Evolutionary conservation across 1,140 invertebrate species (phyloP).

Genomic region (Lepidurus arcticus): DNA sequence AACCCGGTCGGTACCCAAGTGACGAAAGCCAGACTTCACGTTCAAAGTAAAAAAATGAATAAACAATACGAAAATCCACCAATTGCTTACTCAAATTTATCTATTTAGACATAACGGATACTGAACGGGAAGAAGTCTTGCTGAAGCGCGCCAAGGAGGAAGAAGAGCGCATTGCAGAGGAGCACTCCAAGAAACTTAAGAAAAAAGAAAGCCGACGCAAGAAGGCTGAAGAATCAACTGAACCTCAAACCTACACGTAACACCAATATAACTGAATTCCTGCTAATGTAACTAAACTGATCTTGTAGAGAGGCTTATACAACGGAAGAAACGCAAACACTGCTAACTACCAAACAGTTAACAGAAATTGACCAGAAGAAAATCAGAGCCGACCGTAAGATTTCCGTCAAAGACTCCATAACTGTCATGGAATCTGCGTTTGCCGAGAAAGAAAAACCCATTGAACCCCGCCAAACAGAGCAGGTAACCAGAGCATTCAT

Average conservation of each 20-base stretch:
- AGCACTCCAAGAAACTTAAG: conserved; percentile 49
- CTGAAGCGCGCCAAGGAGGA: conserved; percentile 45
- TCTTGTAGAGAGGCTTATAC: conserved; percentile 46
- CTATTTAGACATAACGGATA: conserved; percentile 38
- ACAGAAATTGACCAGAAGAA: conserved; percentile 38
- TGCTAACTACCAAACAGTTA: conserved; percentile 46
- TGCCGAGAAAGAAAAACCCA: conserved; percentile 53
- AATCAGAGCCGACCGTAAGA: conserved; percentile 25
- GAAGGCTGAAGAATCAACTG: conserved; percentile 43
- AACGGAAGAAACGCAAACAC: conserved; percentile 48
- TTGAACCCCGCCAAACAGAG: conserved; percentile 43
- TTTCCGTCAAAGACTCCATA: conserved; percentile 22
- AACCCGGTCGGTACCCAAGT: conserved; percentile 74
- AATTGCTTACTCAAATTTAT: background rate
- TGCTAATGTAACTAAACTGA: background rate
- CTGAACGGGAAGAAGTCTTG: conserved; percentile 46
- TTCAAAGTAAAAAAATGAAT: conserved; percentile 55
- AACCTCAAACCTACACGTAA: conserved; percentile 42
- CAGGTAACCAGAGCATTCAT: conserved; percentile 41
- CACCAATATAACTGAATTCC: background rate
- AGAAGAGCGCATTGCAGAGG: conserved; percentile 52
- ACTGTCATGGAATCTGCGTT: conserved; percentile 38
- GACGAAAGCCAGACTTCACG: conserved; percentile 69
- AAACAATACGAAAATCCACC: background rate
- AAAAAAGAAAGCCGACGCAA: conserved; percentile 43